A percentile compares a stretch with the other conserved stretches of the same genome.
These are phyloP conservation scores for Mesoclemmys tuberculata DNA, from an alignment of 2,113 vertebrate species.

Conservation along the genomic window DNA sequence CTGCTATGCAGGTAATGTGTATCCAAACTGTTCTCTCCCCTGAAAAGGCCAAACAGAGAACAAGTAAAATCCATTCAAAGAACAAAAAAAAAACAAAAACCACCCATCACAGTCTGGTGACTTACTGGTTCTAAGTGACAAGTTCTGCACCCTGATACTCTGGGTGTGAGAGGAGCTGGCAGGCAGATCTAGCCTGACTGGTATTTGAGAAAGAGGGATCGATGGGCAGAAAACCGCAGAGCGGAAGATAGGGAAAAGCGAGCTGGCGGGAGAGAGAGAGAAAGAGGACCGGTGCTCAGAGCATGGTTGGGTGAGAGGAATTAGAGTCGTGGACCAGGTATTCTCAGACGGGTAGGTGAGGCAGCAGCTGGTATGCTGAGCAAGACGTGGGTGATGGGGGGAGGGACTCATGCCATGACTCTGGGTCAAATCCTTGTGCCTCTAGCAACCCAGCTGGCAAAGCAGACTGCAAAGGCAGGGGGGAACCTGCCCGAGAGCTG, in stretches of 20 bases:
- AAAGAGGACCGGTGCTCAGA: neutral
- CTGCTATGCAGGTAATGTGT: constrained; percentile 73
- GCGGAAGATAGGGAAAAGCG: neutral
- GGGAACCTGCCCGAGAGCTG: neutral
- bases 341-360: neutral
- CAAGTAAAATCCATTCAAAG: constrained; percentile 56
- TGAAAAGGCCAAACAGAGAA: constrained; percentile 74
- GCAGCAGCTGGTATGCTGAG: neutral
- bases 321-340: neutral
- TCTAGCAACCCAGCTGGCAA: neutral
- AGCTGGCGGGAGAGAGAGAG: neutral
- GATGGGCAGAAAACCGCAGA: neutral
- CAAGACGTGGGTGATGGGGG: neutral
- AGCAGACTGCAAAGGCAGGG: neutral
- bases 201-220: neutral
- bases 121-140: neutral
- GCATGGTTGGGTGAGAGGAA: neutral
- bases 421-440: neutral
- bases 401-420: neutral
- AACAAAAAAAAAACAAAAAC: constrained; percentile 48
- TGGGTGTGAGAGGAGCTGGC: neutral
- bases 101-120: neutral
- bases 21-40: constrained; percentile 75
- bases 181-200: fast-evolving
- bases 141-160: neutral